These are phyloP conservation scores for Kradibia gibbosae DNA, from an alignment of 1,140 invertebrate species.

Conservation along the genomic window DNA sequence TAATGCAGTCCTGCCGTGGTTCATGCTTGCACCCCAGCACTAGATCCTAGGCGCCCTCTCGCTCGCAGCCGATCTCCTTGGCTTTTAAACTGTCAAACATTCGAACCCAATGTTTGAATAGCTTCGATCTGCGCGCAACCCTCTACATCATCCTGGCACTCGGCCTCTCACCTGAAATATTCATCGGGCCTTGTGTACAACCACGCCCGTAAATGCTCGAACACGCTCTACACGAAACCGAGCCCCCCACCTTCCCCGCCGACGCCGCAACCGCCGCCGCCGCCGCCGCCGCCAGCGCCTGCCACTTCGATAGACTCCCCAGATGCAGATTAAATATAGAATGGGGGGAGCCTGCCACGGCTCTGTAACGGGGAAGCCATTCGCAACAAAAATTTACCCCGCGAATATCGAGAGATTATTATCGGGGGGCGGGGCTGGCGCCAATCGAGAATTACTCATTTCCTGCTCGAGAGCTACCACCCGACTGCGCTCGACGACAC, in stretches of 20 bases:
- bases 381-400: slow-evolving; percentile 45
- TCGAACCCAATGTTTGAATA: slow-evolving; percentile 69
- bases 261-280: background rate
- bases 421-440: background rate
- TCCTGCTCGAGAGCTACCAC: background rate
- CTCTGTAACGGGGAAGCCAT: slow-evolving; percentile 37
- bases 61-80: slow-evolving; percentile 61
- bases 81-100: slow-evolving; percentile 74
- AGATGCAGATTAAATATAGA: slow-evolving; percentile 48
- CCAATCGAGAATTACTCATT: slow-evolving; percentile 25
- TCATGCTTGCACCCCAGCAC: background rate
- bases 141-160: slow-evolving; percentile 43
- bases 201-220: slow-evolving; percentile 67
- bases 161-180: slow-evolving; percentile 64
- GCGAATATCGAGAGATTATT: slow-evolving; percentile 46
- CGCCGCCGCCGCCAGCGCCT: background rate
- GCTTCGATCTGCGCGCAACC: slow-evolving; percentile 60
- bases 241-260: background rate
- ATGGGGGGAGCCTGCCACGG: slow-evolving; percentile 22
- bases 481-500: background rate
- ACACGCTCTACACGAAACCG: slow-evolving; percentile 61
- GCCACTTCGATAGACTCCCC: slow-evolving; percentile 33
- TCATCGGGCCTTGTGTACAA: slow-evolving; percentile 67
- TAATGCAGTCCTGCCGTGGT: slow-evolving; percentile 68
- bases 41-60: slow-evolving; percentile 27